Evolutionary conservation across 2,797 vertebrate genomes (phyloP).

Genomic region (Cossypha polioptera): DNA sequence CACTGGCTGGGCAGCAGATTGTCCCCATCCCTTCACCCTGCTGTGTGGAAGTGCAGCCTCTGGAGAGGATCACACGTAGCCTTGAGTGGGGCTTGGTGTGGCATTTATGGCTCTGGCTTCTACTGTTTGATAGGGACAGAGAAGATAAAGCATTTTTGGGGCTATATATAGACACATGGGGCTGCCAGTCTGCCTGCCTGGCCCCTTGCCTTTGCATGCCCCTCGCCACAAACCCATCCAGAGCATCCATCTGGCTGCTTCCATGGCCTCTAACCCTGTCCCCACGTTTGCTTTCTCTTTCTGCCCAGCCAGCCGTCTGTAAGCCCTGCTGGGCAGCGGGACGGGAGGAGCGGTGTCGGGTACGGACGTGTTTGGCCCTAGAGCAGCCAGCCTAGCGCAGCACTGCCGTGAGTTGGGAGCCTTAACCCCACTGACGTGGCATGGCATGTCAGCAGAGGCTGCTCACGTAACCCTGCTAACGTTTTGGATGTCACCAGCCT

Average conservation of each 20-base stretch:
- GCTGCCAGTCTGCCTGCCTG: background rate
- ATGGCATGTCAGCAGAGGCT: background rate
- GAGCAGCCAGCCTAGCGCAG: conserved; percentile 23
- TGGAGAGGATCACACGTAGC: accelerated
- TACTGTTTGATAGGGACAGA: background rate
- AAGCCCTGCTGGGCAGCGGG: conserved; percentile 5
- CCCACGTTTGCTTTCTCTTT: conserved; percentile 3
- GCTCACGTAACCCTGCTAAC: background rate
- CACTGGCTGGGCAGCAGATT: background rate
- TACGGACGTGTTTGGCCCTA: conserved; percentile 34
- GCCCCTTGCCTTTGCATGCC: background rate
- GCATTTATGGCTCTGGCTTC: background rate
- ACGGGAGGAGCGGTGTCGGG: conserved; percentile 35
- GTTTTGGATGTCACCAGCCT: accelerated
- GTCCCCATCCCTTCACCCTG: background rate
- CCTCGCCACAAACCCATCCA: accelerated
- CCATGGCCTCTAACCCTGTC: background rate
- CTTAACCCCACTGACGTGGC: conserved; percentile 43
- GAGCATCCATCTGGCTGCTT: background rate
- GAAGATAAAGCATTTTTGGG: background rate
- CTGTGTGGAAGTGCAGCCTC: background rate
- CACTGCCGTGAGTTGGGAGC: conserved; percentile 40
- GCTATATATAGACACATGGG: accelerated
- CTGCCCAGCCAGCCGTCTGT: conserved; percentile 15
- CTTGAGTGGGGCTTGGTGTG: accelerated